Percentiles rank a stretch among this genome's conserved stretches.
phyloP scores from a whole-genome alignment of 37 sponge, comb jelly and placozoan genomes.

The Corticium candelabrum region DNA sequence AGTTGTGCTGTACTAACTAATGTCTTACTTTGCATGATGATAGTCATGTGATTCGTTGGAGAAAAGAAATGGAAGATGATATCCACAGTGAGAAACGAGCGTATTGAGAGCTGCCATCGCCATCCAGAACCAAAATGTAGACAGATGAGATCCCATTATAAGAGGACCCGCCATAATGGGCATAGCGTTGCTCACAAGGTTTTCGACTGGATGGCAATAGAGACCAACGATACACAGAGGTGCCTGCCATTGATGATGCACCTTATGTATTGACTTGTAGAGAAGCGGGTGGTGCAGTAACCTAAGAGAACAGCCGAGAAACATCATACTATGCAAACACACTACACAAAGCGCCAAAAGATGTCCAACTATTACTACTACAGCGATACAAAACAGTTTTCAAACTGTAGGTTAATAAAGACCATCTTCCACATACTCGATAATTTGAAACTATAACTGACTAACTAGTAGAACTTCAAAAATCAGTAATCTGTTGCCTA shows the following conservation, averaged over 20 bases:
- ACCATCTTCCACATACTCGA: no score
- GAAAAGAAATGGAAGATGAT: conserved; percentile 83
- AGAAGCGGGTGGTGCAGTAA: conserved; percentile 57
- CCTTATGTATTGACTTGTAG: conserved; percentile 89
- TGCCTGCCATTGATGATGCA: conserved; percentile 87
- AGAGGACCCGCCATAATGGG: conserved; percentile 51
- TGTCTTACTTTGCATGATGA: conserved; percentile 72
- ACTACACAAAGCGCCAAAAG: no score
- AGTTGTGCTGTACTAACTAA: no score
- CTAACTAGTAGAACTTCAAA: no score
- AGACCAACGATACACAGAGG: conserved; percentile 55
- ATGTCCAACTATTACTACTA: no score
- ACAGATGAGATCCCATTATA: conserved; percentile 56
- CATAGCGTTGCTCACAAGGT: conserved; percentile 41
- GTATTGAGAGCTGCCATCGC: conserved; percentile 41
- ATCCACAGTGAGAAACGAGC: conserved; percentile 70
- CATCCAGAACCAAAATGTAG: conserved; percentile 69
- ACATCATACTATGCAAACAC: no score
- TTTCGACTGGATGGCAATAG: conserved; percentile 84
- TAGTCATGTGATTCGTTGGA: conserved; percentile 87
- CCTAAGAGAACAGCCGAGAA: conserved; percentile 26
- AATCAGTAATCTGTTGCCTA: no score
- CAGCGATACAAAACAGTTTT: no score
- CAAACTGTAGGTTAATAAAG: no score
- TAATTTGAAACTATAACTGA: no score